These are phyloP conservation scores for Enteromius argenteus DNA, from an alignment of 2,797 vertebrate genomes.

Conservation along the genomic window DNA sequence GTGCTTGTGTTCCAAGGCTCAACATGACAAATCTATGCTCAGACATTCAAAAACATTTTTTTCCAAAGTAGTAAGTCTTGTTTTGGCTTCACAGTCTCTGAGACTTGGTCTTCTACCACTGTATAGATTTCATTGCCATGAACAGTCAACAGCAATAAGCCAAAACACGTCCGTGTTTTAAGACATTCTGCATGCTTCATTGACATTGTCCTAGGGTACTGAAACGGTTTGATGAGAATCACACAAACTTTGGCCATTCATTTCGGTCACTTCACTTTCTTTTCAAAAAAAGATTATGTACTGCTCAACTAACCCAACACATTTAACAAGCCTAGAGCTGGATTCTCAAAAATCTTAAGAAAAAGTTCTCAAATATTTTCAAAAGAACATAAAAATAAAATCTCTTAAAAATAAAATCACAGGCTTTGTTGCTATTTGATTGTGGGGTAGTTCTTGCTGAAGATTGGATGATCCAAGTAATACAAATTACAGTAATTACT, in stretches of 20 bases:
- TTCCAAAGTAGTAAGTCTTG: conserved; percentile 23
- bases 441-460: no score
- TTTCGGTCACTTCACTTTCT: neutral
- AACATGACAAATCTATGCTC: conserved; percentile 34
- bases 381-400: no score
- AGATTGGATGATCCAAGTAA: no score
- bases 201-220: conserved; percentile 8
- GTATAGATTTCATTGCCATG: conserved; percentile 17
- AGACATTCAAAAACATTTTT: conserved; percentile 31
- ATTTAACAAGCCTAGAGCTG: neutral
- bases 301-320: neutral
- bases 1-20: conserved; percentile 28
- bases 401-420: neutral
- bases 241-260: neutral
- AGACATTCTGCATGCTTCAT: conserved; percentile 1
- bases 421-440: neutral
- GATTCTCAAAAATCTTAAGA: neutral
- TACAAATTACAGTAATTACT: neutral
- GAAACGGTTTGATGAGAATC: neutral
- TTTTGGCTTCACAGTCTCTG: conserved; percentile 22
- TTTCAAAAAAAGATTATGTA: neutral
- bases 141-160: conserved; percentile 26
- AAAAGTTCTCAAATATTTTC: no score
- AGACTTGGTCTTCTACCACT: conserved; percentile 40
- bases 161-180: conserved; percentile 22